phyloP scores from a whole-genome alignment of 2,888 invertebrate genomes.

The Neuroscelio doddi region DNA sequence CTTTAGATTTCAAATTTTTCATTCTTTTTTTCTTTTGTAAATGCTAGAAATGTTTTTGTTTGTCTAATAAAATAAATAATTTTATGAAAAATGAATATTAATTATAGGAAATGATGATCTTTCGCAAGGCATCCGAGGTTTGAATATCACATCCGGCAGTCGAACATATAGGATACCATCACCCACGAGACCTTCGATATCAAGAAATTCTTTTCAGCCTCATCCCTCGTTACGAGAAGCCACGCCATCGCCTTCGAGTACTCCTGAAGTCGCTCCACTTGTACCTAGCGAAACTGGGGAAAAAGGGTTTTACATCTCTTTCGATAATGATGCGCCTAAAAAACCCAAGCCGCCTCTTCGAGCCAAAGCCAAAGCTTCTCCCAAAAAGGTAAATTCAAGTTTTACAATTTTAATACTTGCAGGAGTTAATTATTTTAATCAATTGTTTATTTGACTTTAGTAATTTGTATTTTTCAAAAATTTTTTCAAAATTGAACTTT shows the following conservation, averaged over 20 bases:
- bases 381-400: constrained; percentile 79
- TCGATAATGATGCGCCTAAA: constrained; percentile 90
- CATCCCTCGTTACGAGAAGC: constrained; percentile 64
- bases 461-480: too few relatives aligned
- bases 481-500: too few relatives aligned
- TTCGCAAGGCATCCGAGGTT: constrained; percentile 80
- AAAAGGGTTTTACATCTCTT: constrained; percentile 94
- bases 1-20: too few relatives aligned
- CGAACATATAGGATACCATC: constrained; percentile 92
- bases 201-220: constrained; percentile 82
- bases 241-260: constrained; percentile 72
- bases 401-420: too few relatives aligned
- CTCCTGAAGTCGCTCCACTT: constrained; percentile 69
- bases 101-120: constrained; percentile 67
- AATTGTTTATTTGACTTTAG: too few relatives aligned
- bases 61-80: too few relatives aligned
- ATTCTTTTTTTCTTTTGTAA: too few relatives aligned
- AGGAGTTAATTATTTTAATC: too few relatives aligned
- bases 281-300: constrained; percentile 74
- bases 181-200: constrained; percentile 84
- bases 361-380: constrained; percentile 82
- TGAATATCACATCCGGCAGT: constrained; percentile 90
- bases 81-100: not conserved
- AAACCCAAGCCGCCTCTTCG: constrained; percentile 91
- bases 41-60: too few relatives aligned